Evolutionary conservation across 2,113 vertebrate genomes (phyloP), one percentile per base, ranked within the genome.

Genomic region (Epinephelus moara): DNA sequence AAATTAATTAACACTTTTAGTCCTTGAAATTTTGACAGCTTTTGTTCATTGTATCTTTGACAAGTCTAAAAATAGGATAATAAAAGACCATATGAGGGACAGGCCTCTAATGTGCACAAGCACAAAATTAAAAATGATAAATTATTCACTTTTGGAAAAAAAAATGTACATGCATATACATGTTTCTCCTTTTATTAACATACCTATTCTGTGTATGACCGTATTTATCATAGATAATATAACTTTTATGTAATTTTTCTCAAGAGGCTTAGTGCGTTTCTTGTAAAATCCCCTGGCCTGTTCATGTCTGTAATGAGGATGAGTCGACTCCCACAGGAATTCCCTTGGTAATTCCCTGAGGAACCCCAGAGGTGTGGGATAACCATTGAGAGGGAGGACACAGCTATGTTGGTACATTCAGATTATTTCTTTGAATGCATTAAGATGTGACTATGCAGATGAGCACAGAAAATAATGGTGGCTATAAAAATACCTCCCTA

Each of bases 271-370:
- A 27, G 49, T 53, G 30, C 68, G 7, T 7, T 42, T 52, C 19
- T 33, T 30, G 25, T 25, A 42, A 80, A 52, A 74, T 27, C 50
- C 15, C 3, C 18, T 55, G 14, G 21, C 10, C 30, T 71, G 23
- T 30, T 3, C 9, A 66, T 55, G 49, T 67, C 15, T 64, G 4
- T 27, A 73, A 66, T 76, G 53, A 80, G 66, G 74, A 63, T 85
- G 33, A 75, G 72, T 63, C 0, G 0, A 1, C 53, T 60, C 37
- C 23, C 4, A 17, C 30, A 75, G 76, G 63, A 75, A 59, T 19
- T 49, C 70, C 88, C 70, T n/a, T 9, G 66, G 23, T 81, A 61
- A 71, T 71, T 79, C 66, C 61, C 57, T 1, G 19, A 42, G 37
- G 60, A 62, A 27, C 70, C 55, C 68, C 67, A 17, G 21, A 40